Evolutionary conservation across 2,797 vertebrate species (phyloP), one percentile per base, ranked within the genome.

Genomic region (Lophura swinhoii): DNA sequence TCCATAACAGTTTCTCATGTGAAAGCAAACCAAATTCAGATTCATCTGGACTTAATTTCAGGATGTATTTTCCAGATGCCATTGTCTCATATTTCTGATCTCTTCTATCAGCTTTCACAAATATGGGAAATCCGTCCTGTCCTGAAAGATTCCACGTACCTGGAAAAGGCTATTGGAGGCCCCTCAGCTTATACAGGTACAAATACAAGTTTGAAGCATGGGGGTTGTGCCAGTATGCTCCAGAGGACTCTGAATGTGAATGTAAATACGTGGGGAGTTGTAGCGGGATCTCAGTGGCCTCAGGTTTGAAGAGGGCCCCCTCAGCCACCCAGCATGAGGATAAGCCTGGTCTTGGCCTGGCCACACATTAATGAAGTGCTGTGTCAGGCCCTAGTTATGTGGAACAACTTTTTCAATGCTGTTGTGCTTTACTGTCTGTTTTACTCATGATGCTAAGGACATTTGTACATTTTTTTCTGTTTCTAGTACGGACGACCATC

Each of bases 1-100:
- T 77, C 66, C 68, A 31, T 55, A 58, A 58, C 33, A 29, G 39
- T 55, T 83, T 91, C 51, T 81, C 49, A 76, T 49, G n/a, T 6
- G 76, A 88, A 86, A 88, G 17, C 33, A 75, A 51, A 39, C 31
- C 76, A 91, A 70, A 84, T 64, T 51, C 75, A 94, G 82, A 75
- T 51, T 68, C 37, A 91, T 76, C 51, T 37, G 28, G 33, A 49
- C 22, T 24, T 16, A 10, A n/a, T 69, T 68, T 80, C 56, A 64
- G 71, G 43, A 84, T 39, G 23, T 21, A 46, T 68, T 89, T 92
- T 88, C 28, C 18, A 82, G 58, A 51, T 35, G 79, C 75, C 23
- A 33, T 37, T 71, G 64, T 60, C 73, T 41, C 37, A 11, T 53
- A 58, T 3, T 88, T 28, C 28, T 44, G 16, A 10, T 69, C 89